Conservation (phyloP, 2,113 vertebrate species). For the Ameiurus melas region DNA sequence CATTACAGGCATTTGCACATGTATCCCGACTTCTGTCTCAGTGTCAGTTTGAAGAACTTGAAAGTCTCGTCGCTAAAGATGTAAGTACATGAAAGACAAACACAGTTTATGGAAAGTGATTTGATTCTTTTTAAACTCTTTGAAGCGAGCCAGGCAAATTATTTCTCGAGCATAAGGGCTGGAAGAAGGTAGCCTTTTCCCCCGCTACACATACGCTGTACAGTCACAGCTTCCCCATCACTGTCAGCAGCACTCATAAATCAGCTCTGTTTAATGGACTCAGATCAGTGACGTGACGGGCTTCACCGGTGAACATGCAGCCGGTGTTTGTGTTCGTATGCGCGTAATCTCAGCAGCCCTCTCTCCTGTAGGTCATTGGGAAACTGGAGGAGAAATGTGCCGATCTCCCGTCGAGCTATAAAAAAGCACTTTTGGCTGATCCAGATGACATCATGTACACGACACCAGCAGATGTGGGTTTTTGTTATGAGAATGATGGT, state of each 20-base stretch:
- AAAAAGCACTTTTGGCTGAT: constrained; percentile 83
- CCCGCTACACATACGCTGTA: neutral
- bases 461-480: constrained; percentile 81
- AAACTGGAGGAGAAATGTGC: constrained; percentile 84
- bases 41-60: constrained; percentile 84
- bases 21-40: constrained; percentile 88
- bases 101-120: neutral
- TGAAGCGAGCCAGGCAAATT: neutral
- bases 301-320: neutral
- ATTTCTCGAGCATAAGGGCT: neutral
- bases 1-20: constrained; percentile 83
- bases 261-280: neutral
- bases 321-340: neutral
- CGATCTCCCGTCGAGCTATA: constrained; percentile 76
- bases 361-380: constrained; percentile 73
- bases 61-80: constrained; percentile 87
- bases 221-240: too few species aligned
- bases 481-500: constrained; percentile 91
- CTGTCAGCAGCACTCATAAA: neutral
- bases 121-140: neutral
- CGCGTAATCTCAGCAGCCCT: neutral
- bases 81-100: constrained; percentile 69
- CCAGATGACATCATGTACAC: constrained; percentile 84
- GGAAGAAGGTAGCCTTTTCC: neutral
- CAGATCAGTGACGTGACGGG: neutral